phyloP scores from a whole-genome alignment of 2,888 invertebrate genomes.

The Ectemnius lituratus region DNA sequence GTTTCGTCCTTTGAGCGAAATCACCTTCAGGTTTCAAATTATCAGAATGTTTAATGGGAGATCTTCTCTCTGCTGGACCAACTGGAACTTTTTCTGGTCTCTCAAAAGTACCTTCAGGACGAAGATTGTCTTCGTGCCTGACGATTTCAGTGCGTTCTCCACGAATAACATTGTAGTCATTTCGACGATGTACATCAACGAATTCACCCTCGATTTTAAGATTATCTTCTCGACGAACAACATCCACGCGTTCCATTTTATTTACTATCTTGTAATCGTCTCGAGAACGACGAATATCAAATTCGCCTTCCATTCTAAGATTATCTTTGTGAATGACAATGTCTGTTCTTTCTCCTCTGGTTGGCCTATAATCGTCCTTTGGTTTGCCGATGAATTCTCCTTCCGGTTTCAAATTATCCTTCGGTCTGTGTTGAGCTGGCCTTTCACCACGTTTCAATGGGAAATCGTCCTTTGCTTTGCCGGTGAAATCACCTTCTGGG shows the following conservation, averaged over 20 bases:
- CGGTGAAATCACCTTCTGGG: constrained; percentile 81
- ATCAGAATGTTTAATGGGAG: constrained; percentile 80
- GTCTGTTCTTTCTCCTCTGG: constrained; percentile 82
- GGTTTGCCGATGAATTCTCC: constrained; percentile 76
- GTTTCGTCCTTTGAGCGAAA: constrained; percentile 73
- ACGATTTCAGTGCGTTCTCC: constrained; percentile 84
- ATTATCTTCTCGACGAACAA: constrained; percentile 81
- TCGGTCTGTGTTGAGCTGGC: constrained; percentile 79
- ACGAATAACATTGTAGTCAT: constrained; percentile 81
- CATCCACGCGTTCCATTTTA: constrained; percentile 79
- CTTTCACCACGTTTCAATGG: constrained; percentile 80
- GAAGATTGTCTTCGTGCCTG: constrained; percentile 79
- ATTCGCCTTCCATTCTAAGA: constrained; percentile 83
- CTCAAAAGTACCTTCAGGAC: constrained; percentile 80
- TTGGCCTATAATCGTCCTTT: constrained; percentile 65
- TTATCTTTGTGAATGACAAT: constrained; percentile 84
- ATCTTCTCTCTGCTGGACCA: constrained; percentile 77
- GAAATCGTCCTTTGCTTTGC: constrained; percentile 80
- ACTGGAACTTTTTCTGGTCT: constrained; percentile 75
- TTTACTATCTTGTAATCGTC: constrained; percentile 80
- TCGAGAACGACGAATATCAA: constrained; percentile 79
- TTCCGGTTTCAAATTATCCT: constrained; percentile 82
- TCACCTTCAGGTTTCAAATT: constrained; percentile 81
- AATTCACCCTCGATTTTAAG: constrained; percentile 80
- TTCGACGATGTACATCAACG: constrained; percentile 80